phyloP scores from a whole-genome alignment of 2,888 invertebrate species.

The Petrolisthes cinctipes region DNA sequence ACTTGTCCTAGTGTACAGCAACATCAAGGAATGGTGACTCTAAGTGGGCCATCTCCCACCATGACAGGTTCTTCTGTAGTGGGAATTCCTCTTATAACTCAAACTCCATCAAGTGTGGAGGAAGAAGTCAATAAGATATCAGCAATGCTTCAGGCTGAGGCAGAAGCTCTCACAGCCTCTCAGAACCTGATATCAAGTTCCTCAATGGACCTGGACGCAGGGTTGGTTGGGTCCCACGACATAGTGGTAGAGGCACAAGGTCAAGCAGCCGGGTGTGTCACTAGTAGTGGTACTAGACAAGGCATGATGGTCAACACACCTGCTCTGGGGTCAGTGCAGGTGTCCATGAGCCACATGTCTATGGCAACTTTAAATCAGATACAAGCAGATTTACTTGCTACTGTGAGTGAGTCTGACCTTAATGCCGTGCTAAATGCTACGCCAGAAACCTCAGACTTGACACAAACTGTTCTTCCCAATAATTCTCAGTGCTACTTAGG shows the following conservation, averaged over 20 bases:
- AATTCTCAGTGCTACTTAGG: constrained; percentile 64
- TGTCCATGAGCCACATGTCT: constrained; percentile 64
- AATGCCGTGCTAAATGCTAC: constrained; percentile 65
- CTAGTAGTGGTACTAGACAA: constrained; percentile 29
- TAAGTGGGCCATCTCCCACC: constrained; percentile 36
- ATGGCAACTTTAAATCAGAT: constrained; percentile 65
- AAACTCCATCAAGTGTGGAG: constrained; percentile 52
- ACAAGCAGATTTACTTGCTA: constrained; percentile 63
- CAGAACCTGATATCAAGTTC: constrained; percentile 44
- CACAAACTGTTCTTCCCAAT: constrained; percentile 64
- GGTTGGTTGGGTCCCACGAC: constrained; percentile 58
- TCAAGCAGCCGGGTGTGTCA: constrained; percentile 58
- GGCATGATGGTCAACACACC: constrained; percentile 37
- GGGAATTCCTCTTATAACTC: constrained; percentile 47
- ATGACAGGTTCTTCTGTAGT: constrained; percentile 41
- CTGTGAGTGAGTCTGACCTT: constrained; percentile 65
- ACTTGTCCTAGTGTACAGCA: constrained; percentile 50
- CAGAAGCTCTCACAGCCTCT: constrained; percentile 62
- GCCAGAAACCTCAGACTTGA: constrained; percentile 62
- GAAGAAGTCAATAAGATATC: constrained; percentile 65
- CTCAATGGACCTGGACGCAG: constrained; percentile 43
- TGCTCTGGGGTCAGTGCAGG: constrained; percentile 60
- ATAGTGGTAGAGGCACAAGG: constrained; percentile 61
- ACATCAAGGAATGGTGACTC: constrained; percentile 38
- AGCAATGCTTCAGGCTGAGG: constrained; percentile 65